Conservation (phyloP, 1,140 invertebrate genomes). For the Armadillidium nasatum region DNA sequence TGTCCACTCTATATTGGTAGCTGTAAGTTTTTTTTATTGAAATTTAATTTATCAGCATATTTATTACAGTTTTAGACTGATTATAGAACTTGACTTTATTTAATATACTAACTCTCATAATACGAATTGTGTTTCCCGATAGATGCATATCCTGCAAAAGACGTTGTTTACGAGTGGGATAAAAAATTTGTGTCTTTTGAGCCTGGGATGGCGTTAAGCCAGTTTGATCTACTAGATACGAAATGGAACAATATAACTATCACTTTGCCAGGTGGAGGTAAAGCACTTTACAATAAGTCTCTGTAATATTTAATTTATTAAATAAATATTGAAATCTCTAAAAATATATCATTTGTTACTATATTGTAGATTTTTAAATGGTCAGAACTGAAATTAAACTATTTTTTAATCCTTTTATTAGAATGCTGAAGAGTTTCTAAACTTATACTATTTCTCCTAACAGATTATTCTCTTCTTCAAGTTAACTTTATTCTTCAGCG, state of each 20-base stretch:
- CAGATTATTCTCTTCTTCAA: conserved; percentile 68
- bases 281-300: not conserved
- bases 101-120: too few species aligned
- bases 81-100: not conserved
- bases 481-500: conserved; percentile 84
- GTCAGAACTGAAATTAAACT: too few species aligned
- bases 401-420: too few species aligned
- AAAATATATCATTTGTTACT: too few species aligned
- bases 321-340: too few species aligned
- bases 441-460: too few species aligned
- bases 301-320: not conserved
- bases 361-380: too few species aligned
- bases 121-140: not conserved
- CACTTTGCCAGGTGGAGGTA: conserved; percentile 36
- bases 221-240: conserved; percentile 51
- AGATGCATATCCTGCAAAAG: conserved; percentile 58
- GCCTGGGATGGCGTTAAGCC: conserved; percentile 50
- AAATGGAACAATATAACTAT: conserved; percentile 40
- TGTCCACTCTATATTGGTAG: conserved; percentile 61
- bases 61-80: not conserved
- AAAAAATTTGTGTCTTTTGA: conserved; percentile 47
- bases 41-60: not conserved
- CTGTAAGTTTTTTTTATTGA: conserved; percentile 54
- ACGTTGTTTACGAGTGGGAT: conserved; percentile 58
- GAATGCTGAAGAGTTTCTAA: too few species aligned